A percentile compares a stretch with the other conserved stretches of the same genome.
Evolutionary conservation across 2,888 invertebrate genomes (phyloP).

Genomic region (Sepioteuthis lessoniana): DNA sequence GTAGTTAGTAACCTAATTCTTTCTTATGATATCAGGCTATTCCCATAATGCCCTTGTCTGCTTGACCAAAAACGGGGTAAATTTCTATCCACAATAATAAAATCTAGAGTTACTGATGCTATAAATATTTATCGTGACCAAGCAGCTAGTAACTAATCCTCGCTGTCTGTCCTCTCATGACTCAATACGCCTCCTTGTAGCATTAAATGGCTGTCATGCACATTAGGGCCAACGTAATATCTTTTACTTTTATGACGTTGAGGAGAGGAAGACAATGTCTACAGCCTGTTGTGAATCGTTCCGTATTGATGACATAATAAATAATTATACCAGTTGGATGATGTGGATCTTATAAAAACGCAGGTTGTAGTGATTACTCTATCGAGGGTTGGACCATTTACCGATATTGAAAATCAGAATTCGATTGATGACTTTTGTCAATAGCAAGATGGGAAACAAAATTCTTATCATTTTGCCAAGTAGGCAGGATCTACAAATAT

Average conservation of each 20-base stretch:
- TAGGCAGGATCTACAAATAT: no score
- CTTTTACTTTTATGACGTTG: neutral
- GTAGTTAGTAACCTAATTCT: neutral
- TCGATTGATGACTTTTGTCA: no score
- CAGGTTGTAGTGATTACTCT: no score
- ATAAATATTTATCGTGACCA: slow-evolving; percentile 33
- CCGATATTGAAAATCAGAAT: no score
- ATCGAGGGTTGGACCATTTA: fast-evolving
- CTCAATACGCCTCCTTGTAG: neutral
- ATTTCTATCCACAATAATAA: slow-evolving; percentile 33
- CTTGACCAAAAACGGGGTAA: neutral
- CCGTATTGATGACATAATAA: neutral
- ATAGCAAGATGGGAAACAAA: no score
- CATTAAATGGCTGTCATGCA: neutral
- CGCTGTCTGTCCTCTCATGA: neutral
- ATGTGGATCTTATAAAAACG: no score
- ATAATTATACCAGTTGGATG: neutral
- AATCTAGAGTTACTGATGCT: neutral
- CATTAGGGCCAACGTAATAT: neutral
- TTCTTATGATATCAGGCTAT: neutral
- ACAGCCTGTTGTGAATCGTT: neutral
- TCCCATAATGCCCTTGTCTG: neutral
- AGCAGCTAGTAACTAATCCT: neutral
- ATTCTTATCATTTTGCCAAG: no score
- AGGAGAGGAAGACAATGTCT: neutral